phyloP scores from a whole-genome alignment of 2,888 invertebrate species.

The Portevinia maculata region DNA sequence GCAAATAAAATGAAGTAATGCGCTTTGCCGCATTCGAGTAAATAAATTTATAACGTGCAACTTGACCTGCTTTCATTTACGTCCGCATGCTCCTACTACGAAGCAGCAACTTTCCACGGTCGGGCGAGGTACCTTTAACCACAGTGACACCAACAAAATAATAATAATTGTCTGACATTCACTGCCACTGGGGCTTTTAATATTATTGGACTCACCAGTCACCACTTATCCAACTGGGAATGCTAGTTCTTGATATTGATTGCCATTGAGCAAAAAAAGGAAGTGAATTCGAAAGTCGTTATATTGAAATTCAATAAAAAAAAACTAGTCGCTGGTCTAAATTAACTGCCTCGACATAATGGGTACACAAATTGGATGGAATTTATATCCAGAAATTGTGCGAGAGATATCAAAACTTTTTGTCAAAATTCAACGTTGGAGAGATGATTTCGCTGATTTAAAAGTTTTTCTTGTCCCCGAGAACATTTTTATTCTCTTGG shows the following conservation, averaged over 20 bases:
- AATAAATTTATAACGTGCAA: conserved; percentile 58
- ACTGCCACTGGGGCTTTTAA: conserved; percentile 34
- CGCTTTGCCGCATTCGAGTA: conserved; percentile 59
- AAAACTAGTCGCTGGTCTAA: conserved; percentile 45
- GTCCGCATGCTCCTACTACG: conserved; percentile 1
- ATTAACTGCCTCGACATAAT: conserved; percentile 62
- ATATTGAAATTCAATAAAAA: conserved; percentile 58
- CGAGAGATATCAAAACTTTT: conserved; percentile 12
- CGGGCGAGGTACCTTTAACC: conserved; percentile 17
- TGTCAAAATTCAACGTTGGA: conserved; percentile 39
- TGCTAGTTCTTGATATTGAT: not conserved
- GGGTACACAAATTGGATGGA: conserved; percentile 37
- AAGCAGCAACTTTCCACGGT: not conserved
- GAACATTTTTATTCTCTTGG: conserved; percentile 13
- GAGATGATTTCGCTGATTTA: not conserved
- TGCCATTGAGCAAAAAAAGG: conserved; percentile 30
- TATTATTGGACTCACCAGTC: conserved; percentile 26
- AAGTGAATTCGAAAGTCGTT: conserved; percentile 45
- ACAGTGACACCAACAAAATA: conserved; percentile 31
- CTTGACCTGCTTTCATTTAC: conserved; percentile 56
- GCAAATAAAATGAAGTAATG: conserved; percentile 47
- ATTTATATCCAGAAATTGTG: conserved; percentile 25
- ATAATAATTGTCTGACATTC: conserved; percentile 56
- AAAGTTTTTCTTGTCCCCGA: conserved; percentile 25
- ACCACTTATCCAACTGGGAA: conserved; percentile 1